Evolutionary conservation across 1,140 invertebrate genomes (phyloP), one percentile per base, ranked within the genome.

Genomic region (Eriocheir sinensis): DNA sequence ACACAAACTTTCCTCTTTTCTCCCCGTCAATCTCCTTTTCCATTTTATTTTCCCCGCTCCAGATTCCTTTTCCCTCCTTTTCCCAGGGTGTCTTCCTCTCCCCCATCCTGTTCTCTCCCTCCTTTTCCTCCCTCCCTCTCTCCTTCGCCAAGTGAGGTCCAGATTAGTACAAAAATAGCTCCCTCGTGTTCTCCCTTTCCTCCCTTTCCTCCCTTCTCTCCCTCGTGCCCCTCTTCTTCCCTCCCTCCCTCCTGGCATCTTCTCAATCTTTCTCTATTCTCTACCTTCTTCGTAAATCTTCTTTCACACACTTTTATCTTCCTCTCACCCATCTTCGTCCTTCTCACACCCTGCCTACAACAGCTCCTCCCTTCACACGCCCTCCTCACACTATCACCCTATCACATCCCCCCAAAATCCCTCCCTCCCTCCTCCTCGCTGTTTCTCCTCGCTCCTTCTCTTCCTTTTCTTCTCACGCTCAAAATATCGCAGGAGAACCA

Each of bases 381-480:
- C n/a, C 60, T n/a, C 60, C 60, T 72, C 60, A 72, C 60, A 72
- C 60, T 72, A 72, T 72, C 60, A 72, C 60, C 27, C 60, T n/a
- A n/a, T n/a, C 27, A 72, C 27, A 72, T 72, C 60, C 60, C 44
- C n/a, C n/a, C n/a, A n/a, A n/a, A n/a, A n/a, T 48, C 44, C 15
- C 44, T 48, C 44, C 44, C 44, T 48, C 44, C 15, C 44, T 48
- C 44, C 44, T 15, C 15, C 44, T 72, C 60, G 21, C 60, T n/a
- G 6, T 72, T 6, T n/a, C 60, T n/a, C 27, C 12, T n/a, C 60
- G 4, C n/a, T n/a, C 21, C 60, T n/a, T 72, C 60, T 72, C 27
- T 6, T n/a, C 60, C 60, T 72, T n/a, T 1, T n/a, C 60, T n/a
- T 72, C 21, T 72, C 60, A 6, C 15, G 60, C 27, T 1, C 60